Percentiles rank a stretch among this genome's conserved stretches.
phyloP scores from a whole-genome alignment of 2,888 invertebrate genomes.

The Tetanocera ferruginea region DNA sequence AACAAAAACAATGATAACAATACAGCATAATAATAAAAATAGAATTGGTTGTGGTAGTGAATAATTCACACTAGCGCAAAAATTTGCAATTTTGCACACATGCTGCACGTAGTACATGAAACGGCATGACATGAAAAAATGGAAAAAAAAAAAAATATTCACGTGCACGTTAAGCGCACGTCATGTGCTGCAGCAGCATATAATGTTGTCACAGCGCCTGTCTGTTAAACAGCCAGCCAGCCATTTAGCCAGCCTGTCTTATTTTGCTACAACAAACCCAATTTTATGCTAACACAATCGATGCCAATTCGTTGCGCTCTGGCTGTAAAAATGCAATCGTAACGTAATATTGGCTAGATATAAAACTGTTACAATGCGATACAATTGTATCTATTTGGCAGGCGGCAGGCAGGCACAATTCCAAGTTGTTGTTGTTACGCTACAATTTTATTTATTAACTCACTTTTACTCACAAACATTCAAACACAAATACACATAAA shows the following conservation, averaged over 20 bases:
- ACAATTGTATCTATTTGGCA: not conserved
- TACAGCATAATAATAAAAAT: too few species aligned
- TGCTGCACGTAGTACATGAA: conserved; percentile 1
- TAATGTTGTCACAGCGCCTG: not conserved
- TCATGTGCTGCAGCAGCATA: not conserved
- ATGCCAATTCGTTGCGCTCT: conserved; percentile 12
- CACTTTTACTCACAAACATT: not conserved
- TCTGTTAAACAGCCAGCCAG: too few species aligned
- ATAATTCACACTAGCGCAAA: not conserved
- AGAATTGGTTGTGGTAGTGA: too few species aligned
- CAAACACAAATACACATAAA: not conserved
- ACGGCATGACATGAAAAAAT: too few species aligned
- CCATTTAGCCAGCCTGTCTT: not conserved
- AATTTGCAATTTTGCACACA: conserved; percentile 23
- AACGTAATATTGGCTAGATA: not conserved
- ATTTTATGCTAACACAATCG: not conserved
- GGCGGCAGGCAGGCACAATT: not conserved
- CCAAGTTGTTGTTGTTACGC: not conserved
- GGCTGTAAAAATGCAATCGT: not conserved
- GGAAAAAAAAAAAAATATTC: too few species aligned
- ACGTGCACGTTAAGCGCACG: too few species aligned
- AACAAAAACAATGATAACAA: too few species aligned
- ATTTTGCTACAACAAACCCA: not conserved
- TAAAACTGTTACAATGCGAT: not conserved
- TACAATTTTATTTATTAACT: not conserved